Base-by-base conservation (phyloP, 2,888 invertebrate species). In the Empis stercorea region DNA sequence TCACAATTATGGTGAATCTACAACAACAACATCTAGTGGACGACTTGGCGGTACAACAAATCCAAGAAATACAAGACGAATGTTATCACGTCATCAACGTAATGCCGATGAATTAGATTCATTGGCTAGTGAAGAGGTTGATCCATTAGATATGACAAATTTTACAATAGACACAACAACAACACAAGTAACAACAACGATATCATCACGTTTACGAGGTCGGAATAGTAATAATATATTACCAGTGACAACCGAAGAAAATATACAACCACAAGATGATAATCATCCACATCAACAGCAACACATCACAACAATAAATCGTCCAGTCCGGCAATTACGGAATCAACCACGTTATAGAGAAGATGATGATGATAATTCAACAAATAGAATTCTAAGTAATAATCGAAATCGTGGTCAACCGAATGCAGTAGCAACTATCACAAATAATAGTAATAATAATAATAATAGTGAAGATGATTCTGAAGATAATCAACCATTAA, bases 401-500 rank as follows among this genome's bases (percentile, higher is more conserved):
- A 61, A 52, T 4, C 64, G 58, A 30, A 62, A 60, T 15, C 62
- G 65, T 4, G 66, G 62, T 50, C 62, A 64, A 51, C 64, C 63
- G 43, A 66, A 66, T 9, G 64, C 61, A 48, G 66, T 65, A 4
- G 61, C 61, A n/a, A n/a, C n/a, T 13, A 63, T 64, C 10, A 65
- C 59, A 30, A 53, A 57, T 5, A 52, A 51, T 10, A 52, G 55
- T 6, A 54, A 57, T 16, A 53, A 57, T 5, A 52, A 51, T 10
- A 52, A 55, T 6, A 54, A 57, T 16, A 52, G 56, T 15, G 56
- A 60, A 43, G 61, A 63, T 27, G 68, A 66, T 47, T 66, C 66
- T 2, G 66, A 68, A 48, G 69, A 69, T 56, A 65, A 71, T 60
- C 67, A 68, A 55, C 65, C 66, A 43, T 52, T 76, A 50, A 76